Base-by-base conservation (phyloP, 2,113 vertebrate species). In the Ochotona princeps region DNA sequence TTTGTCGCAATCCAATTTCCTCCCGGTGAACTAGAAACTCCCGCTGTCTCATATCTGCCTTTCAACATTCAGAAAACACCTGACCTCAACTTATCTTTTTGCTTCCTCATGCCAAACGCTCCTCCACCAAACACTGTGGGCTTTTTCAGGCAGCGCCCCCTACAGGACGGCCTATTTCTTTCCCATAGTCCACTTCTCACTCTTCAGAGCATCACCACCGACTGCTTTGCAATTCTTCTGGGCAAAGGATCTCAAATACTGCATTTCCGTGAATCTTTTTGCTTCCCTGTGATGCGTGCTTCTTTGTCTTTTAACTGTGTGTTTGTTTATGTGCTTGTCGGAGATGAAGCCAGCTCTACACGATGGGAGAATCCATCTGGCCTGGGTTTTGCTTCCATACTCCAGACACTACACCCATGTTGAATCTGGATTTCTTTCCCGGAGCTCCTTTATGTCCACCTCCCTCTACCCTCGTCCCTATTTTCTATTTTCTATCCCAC, bases 91-190 rank as follows among this genome's bases (percentile, higher is more conserved):
- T 63, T 51, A 3, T 5, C 21, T 30, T 26, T 67, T 51, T n/a
- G 10, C 32, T 54, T 32, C 51, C 9, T 12, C 7, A 2, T 0
- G 3, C 3, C 8, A 0, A 14, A 6, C 1, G 6, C 9, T 3
- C 6, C 17, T 10, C 6, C 18, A 26, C 0, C 7, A 35, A 32
- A 20, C 12, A 20, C 5, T 11, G 54, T 57, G 54, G 18, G 14
- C 54, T 8, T 2, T 35, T 11, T 83, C 7, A 3, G 54, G 18
- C 1, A 5, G 25, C 14, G 21, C 32, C 26, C 0, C 0, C 3
- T 25, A 17, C 30, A 30, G 26, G 38, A 51, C 13, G 9, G 8
- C 3, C 2, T 3, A 1, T 74, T 13, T 70, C 44, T 72, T n/a
- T 38, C 65, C 0, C 21, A 13, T 8, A n/a, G 3, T 54, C 54